Conservation (phyloP, 2,888 invertebrate species). For the Orchesella flavescens region DNA sequence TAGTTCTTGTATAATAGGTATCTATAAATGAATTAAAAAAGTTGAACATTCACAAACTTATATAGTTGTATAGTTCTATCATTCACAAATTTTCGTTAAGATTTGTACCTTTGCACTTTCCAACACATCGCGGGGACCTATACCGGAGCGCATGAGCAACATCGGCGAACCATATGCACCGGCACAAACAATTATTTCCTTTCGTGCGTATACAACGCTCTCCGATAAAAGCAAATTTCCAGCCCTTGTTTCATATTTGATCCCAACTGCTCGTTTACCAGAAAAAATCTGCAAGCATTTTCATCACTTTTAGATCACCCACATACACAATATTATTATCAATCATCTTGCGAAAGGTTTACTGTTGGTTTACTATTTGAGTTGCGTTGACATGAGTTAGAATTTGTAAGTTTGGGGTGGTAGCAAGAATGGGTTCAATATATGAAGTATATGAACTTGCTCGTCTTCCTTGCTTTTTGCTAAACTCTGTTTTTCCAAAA, state of each 20-base stretch:
- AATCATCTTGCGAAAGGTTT: not conserved
- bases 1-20: conserved; percentile 31
- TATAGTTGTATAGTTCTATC: not conserved
- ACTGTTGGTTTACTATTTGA: not conserved
- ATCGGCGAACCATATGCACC: conserved; percentile 27
- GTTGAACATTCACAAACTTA: not conserved
- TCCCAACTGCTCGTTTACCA: conserved; percentile 8
- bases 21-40: not conserved
- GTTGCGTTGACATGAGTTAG: not conserved
- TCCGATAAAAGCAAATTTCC: not conserved
- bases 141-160: conserved; percentile 56
- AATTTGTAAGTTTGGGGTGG: not conserved
- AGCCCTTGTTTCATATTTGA: not conserved
- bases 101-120: conserved; percentile 8
- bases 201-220: conserved; percentile 12
- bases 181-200: conserved; percentile 47
- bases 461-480: conserved; percentile 32
- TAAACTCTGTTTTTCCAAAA: conserved; percentile 38
- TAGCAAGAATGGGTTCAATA: not conserved
- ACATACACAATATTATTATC: not conserved
- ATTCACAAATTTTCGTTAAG: not conserved
- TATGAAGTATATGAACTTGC: conserved; percentile 37
- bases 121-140: conserved; percentile 47
- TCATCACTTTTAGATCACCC: not conserved
- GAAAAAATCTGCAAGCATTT: conserved; percentile 2